A percentile compares a stretch with the other conserved stretches of the same genome.
Conservation (phyloP, 92 coral and sea anemone species). For the Epizoanthus ramosus region DNA sequence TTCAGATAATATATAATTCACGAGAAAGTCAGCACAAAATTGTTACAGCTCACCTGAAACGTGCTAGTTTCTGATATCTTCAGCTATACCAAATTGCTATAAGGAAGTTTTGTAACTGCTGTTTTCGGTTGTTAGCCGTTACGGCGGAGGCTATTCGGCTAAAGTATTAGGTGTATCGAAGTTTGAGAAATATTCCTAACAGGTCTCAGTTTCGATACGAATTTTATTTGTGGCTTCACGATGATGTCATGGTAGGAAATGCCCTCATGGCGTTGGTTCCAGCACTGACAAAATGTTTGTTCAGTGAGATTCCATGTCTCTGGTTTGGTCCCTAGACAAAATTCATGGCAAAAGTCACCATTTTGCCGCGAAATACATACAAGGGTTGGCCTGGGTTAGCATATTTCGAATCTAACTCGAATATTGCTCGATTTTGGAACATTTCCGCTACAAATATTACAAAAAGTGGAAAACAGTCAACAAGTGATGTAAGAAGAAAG, state of each 20-base stretch:
- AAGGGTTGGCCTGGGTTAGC: not conserved
- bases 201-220: not conserved
- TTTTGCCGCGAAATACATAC: slow-evolving; percentile 12
- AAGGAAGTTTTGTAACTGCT: not conserved
- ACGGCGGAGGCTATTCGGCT: no score
- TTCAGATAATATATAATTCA: not conserved
- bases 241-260: slow-evolving; percentile 28
- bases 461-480: not conserved
- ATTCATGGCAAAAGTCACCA: slow-evolving; percentile 5
- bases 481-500: slow-evolving; percentile 14
- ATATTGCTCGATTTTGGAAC: not conserved
- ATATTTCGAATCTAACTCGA: not conserved
- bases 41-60: not conserved
- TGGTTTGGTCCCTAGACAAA: slow-evolving; percentile 1
- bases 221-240: slow-evolving; percentile 5
- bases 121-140: not conserved
- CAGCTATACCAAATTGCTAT: no score
- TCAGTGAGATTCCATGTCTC: not conserved
- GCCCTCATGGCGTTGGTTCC: slow-evolving; percentile 3
- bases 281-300: not conserved
- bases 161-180: no score
- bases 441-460: not conserved
- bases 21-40: not conserved
- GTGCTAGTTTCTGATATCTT: not conserved
- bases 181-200: not conserved